Percentiles rank a stretch among this genome's conserved stretches.
phyloP scores from a whole-genome alignment of 2,113 vertebrate species.

The Puffinus mauretanicus region DNA sequence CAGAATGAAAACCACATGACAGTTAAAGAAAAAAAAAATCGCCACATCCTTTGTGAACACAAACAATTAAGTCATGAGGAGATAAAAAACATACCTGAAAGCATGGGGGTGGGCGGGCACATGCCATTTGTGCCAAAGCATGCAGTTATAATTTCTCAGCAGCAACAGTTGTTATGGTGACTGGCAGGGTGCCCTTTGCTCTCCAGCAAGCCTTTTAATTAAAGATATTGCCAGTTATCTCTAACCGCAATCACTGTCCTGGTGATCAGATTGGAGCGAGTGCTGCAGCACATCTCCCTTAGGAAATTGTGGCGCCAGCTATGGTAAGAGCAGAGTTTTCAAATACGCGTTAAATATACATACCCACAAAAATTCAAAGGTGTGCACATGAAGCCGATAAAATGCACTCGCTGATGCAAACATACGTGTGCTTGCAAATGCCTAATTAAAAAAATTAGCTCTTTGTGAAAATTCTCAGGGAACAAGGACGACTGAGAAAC shows the following conservation, averaged over 20 bases:
- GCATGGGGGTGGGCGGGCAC: background rate
- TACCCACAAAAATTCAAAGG: background rate
- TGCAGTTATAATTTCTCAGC: background rate
- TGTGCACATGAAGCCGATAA: rapidly evolving
- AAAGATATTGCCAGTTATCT: conserved; percentile 21
- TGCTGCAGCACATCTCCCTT: background rate
- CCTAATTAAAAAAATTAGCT: background rate
- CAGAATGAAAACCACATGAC: background rate
- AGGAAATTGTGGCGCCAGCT: background rate
- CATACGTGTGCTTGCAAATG: background rate
- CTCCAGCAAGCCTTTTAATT: conserved; percentile 20
- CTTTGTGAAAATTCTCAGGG: background rate
- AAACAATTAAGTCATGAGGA: background rate
- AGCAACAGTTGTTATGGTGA: background rate
- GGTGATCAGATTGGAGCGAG: background rate
- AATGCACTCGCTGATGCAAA: background rate
- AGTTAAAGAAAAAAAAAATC: background rate
- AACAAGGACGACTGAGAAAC: background rate
- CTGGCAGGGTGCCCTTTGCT: background rate
- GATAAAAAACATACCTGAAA: conserved; percentile 17
- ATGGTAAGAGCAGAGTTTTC: background rate
- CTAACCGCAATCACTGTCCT: background rate
- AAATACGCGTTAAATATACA: rapidly evolving
- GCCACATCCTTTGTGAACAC: background rate
- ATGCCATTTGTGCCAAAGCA: background rate